These are phyloP conservation scores for Phylloscopus collybita DNA, from an alignment of 2,797 vertebrate genomes.

Conservation along the genomic window DNA sequence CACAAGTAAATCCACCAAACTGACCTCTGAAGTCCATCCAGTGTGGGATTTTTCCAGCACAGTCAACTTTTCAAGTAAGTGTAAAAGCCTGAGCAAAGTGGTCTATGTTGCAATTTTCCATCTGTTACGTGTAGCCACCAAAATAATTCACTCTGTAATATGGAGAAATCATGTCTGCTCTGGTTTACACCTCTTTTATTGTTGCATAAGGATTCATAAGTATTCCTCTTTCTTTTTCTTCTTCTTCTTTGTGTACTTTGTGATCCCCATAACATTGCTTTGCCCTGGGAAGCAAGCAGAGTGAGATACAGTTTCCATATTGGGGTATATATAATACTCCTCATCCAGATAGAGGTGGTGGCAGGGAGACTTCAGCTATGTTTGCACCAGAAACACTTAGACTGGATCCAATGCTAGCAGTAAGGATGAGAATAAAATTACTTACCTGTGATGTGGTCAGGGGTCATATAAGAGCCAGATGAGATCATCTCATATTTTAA, in stretches of 20 bases:
- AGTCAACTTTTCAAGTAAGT: neutral
- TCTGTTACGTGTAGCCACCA: neutral
- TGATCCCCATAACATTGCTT: neutral
- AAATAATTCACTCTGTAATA: neutral
- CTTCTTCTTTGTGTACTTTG: neutral
- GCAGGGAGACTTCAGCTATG: neutral
- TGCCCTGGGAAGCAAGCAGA: neutral
- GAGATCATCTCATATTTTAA: slow-evolving; percentile 74
- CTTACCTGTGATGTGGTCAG: slow-evolving; percentile 44
- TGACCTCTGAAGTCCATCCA: neutral
- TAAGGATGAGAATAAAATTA: slow-evolving; percentile 33
- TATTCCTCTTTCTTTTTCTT: neutral
- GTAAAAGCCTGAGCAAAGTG: neutral
- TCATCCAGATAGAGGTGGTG: neutral
- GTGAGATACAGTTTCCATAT: neutral
- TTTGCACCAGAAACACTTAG: neutral
- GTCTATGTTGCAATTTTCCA: neutral
- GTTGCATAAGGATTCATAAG: neutral
- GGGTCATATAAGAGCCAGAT: slow-evolving; percentile 45
- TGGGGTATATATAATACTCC: neutral
- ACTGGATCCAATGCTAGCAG: neutral
- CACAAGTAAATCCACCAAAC: neutral
- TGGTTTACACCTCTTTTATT: neutral
- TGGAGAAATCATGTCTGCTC: neutral
- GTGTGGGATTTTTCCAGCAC: neutral